Base-by-base conservation (phyloP, 2,888 invertebrate genomes). In the Latrodectus hesperus region DNA sequence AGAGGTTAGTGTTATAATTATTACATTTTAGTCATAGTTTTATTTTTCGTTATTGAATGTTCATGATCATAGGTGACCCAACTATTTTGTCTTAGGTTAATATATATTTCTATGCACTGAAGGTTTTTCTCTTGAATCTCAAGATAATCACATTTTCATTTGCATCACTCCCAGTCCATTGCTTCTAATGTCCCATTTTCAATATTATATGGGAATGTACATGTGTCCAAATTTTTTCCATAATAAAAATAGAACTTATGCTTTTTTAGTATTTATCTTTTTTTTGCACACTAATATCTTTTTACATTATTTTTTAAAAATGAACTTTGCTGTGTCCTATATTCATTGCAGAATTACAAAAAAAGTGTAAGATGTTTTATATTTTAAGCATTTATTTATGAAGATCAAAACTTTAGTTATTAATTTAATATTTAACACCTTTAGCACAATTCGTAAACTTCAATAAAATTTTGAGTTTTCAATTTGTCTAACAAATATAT, bases 151-250 rank as follows among this genome's bases (percentile, higher is more conserved):
- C 49, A 72, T 52, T 65, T 85, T 85, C 67, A 81, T 87, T 87
- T 87, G 77, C 77, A 52, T 85, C 79, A 73, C 84, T 17, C 81
- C 80, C 71, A 72, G 81, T 77, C 77, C 81, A 81, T 81, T 87
- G 77, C 76, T 87, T 51, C 73, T 68, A 65, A 68, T 67, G 72
- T 82, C 81, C 86, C 86, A 72, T 49, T 82, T 76, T 81, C 76
- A 70, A 75, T 68, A 68, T 65, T 55, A 78, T 68, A 52, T 84
- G 85, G 80, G 81, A 87, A 81, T 87, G 86, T 87, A 87, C 74
- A 78, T 87, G 86, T 87, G 86, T 87, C 81, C 86, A 87, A 75
- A 77, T 87, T 87, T 60, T 55, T 87, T 87, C 86, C 86, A 81
- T 87, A 87, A 87, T 87, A 87, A 87, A 82, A 87, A 87, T 86